A percentile compares a stretch with the other conserved stretches of the same genome.
These are phyloP conservation scores for Neosilurus hyrtlii DNA, from an alignment of 2,797 vertebrate genomes.

Conservation along the genomic window DNA sequence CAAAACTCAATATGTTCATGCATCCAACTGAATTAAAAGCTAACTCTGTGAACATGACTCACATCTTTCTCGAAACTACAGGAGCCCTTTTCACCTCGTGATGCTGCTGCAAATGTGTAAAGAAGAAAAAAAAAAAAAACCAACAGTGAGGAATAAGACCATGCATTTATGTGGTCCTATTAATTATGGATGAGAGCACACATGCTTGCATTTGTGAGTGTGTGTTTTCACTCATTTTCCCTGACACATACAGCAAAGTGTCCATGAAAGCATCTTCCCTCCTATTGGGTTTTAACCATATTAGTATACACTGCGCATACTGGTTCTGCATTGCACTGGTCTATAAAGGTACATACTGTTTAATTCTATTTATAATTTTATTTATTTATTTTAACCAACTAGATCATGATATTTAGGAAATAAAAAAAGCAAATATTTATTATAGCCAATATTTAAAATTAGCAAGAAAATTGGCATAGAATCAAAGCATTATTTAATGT, in stretches of 20 bases:
- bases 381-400: not conserved
- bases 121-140: not conserved
- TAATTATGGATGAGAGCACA: not conserved
- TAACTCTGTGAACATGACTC: not conserved
- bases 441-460: not conserved
- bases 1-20: constrained; percentile 7
- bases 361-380: not conserved
- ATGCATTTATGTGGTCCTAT: not conserved
- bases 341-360: not conserved
- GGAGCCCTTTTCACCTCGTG: not conserved
- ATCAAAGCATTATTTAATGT: not conserved
- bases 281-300: not conserved
- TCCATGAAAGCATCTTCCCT: not conserved
- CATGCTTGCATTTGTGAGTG: not conserved
- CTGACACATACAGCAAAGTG: not conserved
- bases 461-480: not conserved
- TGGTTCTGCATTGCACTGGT: not conserved
- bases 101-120: not conserved
- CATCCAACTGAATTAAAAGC: not conserved
- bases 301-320: constrained; percentile 16
- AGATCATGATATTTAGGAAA: not conserved
- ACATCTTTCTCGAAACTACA: constrained; percentile 7
- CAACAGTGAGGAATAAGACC: not conserved
- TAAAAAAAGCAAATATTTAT: not conserved
- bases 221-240: not conserved